Conservation (phyloP, 2,113 vertebrate species). For the Coptodon bakossiorum region DNA sequence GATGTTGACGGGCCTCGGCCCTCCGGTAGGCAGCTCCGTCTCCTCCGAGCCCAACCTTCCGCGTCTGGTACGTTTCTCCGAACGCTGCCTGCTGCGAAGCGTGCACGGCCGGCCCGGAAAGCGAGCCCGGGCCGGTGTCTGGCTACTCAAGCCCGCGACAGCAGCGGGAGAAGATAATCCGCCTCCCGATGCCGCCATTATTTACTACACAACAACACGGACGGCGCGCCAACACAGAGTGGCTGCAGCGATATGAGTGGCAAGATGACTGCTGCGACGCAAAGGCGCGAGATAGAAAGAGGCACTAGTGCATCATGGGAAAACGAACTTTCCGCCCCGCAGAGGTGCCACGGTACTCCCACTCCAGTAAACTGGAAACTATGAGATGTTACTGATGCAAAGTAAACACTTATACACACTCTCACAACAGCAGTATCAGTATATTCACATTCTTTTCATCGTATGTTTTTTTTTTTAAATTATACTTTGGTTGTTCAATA, state of each 20-base stretch:
- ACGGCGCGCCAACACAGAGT: conserved; percentile 31
- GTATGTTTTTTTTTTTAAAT: background rate
- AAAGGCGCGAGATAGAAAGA: conserved; percentile 76
- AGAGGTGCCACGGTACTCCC: background rate
- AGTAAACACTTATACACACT: background rate
- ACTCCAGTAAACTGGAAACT: background rate
- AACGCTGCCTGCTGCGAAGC: conserved; percentile 63
- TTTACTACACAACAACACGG: conserved; percentile 74
- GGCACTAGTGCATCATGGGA: conserved; percentile 65
- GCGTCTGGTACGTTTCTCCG: conserved; percentile 64
- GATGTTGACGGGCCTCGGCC: conserved; percentile 77
- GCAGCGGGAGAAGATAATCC: conserved; percentile 74
- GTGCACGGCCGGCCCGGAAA: conserved; percentile 79
- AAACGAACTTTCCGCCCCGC: conserved; percentile 10
- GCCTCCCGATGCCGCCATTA: conserved; percentile 86
- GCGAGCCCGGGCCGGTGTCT: conserved; percentile 72
- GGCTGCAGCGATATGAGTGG: conserved; percentile 44
- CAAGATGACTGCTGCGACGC: conserved; percentile 65
- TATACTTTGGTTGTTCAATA: background rate
- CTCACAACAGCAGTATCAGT: background rate
- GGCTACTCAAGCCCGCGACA: conserved; percentile 45
- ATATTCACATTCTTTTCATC: background rate
- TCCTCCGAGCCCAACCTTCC: conserved; percentile 63
- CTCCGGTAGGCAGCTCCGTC: conserved; percentile 56
- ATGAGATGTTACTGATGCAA: background rate